Percentiles rank a stretch among this genome's conserved stretches.
Conservation (phyloP, 2,888 invertebrate species). For the Sturmia bella region DNA sequence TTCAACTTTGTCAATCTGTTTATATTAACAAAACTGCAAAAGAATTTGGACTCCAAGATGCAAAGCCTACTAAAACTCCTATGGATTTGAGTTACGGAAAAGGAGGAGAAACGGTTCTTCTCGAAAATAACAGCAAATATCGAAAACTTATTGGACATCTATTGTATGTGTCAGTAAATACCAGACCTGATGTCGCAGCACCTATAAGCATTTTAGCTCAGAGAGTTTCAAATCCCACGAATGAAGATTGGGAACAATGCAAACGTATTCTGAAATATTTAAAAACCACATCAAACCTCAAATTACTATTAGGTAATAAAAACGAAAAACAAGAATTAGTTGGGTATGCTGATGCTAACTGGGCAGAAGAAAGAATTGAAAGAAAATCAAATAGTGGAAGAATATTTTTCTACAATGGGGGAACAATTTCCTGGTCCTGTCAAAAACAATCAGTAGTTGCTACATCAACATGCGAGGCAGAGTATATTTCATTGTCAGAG, state of each 20-base stretch:
- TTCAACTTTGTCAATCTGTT: conserved; percentile 56
- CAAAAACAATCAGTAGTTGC: conserved; percentile 27
- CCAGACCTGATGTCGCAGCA: conserved; percentile 5
- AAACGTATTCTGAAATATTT: conserved; percentile 31
- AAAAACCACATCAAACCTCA: background rate
- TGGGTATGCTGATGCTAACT: too few relatives aligned
- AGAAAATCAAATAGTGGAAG: conserved; percentile 29
- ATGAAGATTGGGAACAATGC: conserved; percentile 72
- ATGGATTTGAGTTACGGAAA: conserved; percentile 61
- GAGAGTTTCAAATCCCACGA: conserved; percentile 71
- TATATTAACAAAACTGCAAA: conserved; percentile 58
- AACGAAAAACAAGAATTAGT: background rate
- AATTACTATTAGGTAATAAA: background rate
- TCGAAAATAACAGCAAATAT: conserved; percentile 55
- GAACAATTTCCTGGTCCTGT: conserved; percentile 31
- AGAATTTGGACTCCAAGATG: conserved; percentile 63
- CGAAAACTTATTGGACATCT: conserved; percentile 56
- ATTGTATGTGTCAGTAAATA: conserved; percentile 56
- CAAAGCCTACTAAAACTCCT: conserved; percentile 56
- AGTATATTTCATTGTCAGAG: conserved; percentile 43
- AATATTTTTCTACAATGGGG: conserved; percentile 23
- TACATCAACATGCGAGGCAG: conserved; percentile 37
- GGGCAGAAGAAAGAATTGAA: conserved; percentile 4
- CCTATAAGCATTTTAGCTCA: conserved; percentile 70
- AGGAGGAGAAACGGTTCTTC: conserved; percentile 18